phyloP scores from a whole-genome alignment of 2,797 vertebrate genomes.

The Champsocephalus gunnari region DNA sequence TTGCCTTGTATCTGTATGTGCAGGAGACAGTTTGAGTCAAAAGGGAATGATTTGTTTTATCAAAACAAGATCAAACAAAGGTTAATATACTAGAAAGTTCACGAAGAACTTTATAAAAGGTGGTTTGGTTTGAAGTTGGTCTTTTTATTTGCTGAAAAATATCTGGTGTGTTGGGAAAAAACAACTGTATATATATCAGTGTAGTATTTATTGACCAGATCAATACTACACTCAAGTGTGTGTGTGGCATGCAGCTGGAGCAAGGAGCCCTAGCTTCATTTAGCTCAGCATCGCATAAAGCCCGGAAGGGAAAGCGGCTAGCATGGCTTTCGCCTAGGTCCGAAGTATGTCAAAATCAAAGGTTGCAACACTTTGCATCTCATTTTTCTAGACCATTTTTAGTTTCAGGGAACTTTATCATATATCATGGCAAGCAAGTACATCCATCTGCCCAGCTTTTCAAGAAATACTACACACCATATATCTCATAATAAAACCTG shows the following conservation, averaged over 20 bases:
- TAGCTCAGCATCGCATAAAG: constrained; percentile 6
- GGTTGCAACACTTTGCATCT: no score
- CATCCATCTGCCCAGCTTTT: not conserved
- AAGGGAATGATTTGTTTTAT: not conserved
- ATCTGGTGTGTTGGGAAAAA: not conserved
- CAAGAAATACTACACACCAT: not conserved
- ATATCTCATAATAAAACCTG: not conserved
- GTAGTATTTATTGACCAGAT: not conserved
- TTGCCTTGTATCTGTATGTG: constrained; percentile 6
- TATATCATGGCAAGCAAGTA: not conserved
- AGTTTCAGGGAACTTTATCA: no score
- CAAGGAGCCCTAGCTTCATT: not conserved
- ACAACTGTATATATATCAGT: not conserved
- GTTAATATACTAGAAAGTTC: constrained; percentile 3
- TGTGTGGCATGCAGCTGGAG: not conserved
- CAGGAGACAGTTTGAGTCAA: not conserved
- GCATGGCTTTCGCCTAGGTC: not conserved
- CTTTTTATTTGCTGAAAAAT: not conserved
- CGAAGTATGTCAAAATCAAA: not conserved
- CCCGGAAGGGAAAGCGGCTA: not conserved
- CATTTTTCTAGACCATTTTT: no score
- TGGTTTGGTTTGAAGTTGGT: not conserved
- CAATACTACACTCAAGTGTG: not conserved
- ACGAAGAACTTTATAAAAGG: not conserved
- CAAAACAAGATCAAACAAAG: constrained; percentile 12